Evolutionary conservation across 1,140 invertebrate genomes (phyloP), one percentile per base, ranked within the genome.

Genomic region (Diprion similis): DNA sequence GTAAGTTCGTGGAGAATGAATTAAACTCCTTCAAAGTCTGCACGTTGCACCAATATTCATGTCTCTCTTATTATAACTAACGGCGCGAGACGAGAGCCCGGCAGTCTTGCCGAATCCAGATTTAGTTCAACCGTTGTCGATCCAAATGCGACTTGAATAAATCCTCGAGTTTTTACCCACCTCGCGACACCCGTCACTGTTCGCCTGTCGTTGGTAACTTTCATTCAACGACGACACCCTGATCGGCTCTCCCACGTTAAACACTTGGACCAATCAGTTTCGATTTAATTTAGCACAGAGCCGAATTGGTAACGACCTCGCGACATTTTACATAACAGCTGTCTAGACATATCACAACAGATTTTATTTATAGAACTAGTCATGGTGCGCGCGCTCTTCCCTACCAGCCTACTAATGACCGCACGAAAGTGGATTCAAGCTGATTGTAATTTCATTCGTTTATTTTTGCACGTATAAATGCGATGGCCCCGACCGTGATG

Each of bases 231-330:
- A 59, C n/a, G 51, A 11, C 51, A 59, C 51, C 51, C 51, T 59
- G n/a, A 11, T 11, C 51, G n/a, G 24, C 51, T 59, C 51, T 59
- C 51, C 51, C 51, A 59, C 51, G 51, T 13, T 59, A 59, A 13
- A 59, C 24, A 13, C n/a, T 11, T n/a, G n/a, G 51, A 59, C 51
- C 2, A 59, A 59, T 59, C 51, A 59, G 11, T 59, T 59, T 59
- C 51, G 51, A 59, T 59, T 59, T 59, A 59, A 59, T 59, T 59
- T 59, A 59, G 51, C 51, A n/a, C 51, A 59, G 51, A 59, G 51
- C 51, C 51, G n/a, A 59, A 59, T 59, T 59, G 51, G 51, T 59
- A n/a, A 59, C 51, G 51, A 59, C 51, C 51, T 59, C 51, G 51
- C 51, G 51, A 59, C 51, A 59, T 59, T 59, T 59, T 59, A 59